These are phyloP conservation scores for Cyclura pinguis DNA, from an alignment of 2,797 vertebrate genomes.

Conservation along the genomic window DNA sequence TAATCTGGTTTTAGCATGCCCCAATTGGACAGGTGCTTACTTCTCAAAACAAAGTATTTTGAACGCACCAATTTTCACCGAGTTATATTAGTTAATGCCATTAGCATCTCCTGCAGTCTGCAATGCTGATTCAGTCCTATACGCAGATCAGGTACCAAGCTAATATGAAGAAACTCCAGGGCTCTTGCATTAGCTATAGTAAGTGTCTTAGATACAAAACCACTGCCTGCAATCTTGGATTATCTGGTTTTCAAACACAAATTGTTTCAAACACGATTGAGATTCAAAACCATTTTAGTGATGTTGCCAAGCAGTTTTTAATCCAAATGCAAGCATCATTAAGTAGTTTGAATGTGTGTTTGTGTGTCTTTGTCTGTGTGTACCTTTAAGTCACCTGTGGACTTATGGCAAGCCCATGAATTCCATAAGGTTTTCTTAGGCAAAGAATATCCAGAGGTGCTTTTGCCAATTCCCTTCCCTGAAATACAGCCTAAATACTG, in stretches of 20 bases:
- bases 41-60: not conserved
- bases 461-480: too few relatives aligned
- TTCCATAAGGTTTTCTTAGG: too few relatives aligned
- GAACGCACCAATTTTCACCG: not conserved
- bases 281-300: not conserved
- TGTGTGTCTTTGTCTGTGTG: too few relatives aligned
- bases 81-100: not conserved
- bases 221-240: not conserved
- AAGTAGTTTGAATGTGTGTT: too few relatives aligned
- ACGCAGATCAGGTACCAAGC: too few relatives aligned
- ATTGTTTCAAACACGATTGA: not conserved
- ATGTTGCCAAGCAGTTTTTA: not conserved
- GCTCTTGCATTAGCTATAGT: not conserved
- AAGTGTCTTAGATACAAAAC: not conserved
- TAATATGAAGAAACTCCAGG: not conserved
- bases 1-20: not conserved
- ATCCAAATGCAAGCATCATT: not conserved
- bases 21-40: not conserved
- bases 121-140: not conserved
- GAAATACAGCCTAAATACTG: too few relatives aligned
- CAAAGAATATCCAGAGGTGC: too few relatives aligned
- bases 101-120: not conserved
- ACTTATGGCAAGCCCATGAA: too few relatives aligned
- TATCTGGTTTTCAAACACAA: too few relatives aligned
- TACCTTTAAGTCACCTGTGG: too few relatives aligned